Percentiles rank a stretch among this genome's conserved stretches.
Evolutionary conservation across 2,797 vertebrate species (phyloP).

Genomic region (Falco columbarius): DNA sequence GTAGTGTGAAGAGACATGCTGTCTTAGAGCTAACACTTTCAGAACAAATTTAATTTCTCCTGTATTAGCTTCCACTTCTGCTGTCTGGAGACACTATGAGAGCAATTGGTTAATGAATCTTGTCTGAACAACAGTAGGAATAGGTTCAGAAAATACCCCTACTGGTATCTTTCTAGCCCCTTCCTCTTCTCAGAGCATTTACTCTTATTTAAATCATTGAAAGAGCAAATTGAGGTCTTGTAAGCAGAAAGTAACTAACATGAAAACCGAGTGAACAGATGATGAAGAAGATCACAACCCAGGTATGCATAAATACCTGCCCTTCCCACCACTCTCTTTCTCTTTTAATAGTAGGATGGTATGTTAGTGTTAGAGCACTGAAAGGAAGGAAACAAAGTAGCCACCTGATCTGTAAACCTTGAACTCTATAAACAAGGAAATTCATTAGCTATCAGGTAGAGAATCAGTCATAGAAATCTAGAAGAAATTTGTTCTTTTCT

Average conservation of each 20-base stretch:
- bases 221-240: neutral
- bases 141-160: neutral
- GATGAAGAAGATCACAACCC: neutral
- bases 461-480: neutral
- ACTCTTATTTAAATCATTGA: neutral
- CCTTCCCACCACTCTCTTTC: neutral
- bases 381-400: neutral
- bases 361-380: neutral
- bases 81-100: neutral
- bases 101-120: neutral
- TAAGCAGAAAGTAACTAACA: neutral
- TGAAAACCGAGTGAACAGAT: neutral
- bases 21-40: constrained; percentile 62
- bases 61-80: neutral
- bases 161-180: neutral
- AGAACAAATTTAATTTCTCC: neutral
- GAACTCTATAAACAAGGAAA: neutral
- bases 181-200: neutral
- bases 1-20: constrained; percentile 13
- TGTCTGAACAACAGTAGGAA: neutral
- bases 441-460: neutral
- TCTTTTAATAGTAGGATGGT: neutral
- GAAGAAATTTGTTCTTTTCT: neutral
- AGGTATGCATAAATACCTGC: neutral
- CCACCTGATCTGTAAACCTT: neutral